Percentiles rank a stretch among this genome's conserved stretches.
phyloP scores from a whole-genome alignment of 2,113 vertebrate genomes.

The Gallinago jamesoni region DNA sequence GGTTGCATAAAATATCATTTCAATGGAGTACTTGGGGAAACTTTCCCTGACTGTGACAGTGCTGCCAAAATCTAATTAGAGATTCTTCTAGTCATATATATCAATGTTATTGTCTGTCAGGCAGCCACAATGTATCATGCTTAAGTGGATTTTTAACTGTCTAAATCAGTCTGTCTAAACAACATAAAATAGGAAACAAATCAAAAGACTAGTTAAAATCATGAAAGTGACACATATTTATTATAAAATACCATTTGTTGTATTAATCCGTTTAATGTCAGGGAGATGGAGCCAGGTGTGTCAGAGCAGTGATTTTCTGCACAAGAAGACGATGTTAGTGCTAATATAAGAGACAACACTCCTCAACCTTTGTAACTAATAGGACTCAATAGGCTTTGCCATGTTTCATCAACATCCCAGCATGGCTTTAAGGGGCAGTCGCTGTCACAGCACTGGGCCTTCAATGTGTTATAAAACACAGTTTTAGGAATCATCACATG shows the following conservation, averaged over 20 bases:
- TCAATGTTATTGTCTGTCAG: slow-evolving; percentile 91
- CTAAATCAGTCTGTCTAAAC: slow-evolving; percentile 78
- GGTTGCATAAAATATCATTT: slow-evolving; percentile 82
- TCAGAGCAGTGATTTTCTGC: neutral
- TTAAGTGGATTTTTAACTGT: slow-evolving; percentile 83
- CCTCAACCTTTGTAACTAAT: neutral
- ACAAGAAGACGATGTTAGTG: neutral
- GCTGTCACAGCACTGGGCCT: accelerated
- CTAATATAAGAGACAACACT: neutral
- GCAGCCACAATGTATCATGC: slow-evolving; percentile 84
- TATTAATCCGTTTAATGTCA: neutral
- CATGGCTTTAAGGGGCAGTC: neutral
- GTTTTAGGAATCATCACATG: accelerated
- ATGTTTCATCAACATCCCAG: neutral
- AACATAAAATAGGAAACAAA: slow-evolving; percentile 72
- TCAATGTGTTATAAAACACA: accelerated
- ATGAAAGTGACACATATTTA: slow-evolving; percentile 44
- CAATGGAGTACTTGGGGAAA: slow-evolving; percentile 80
- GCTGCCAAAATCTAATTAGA: slow-evolving; percentile 92
- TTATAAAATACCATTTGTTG: slow-evolving; percentile 42
- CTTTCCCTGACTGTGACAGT: slow-evolving; percentile 76
- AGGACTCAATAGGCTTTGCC: neutral
- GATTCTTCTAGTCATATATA: slow-evolving; percentile 89
- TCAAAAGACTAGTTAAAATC: slow-evolving; percentile 64
- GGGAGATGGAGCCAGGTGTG: slow-evolving; percentile 41